These are phyloP conservation scores for Nannoperca obscura DNA, from an alignment of 2,797 vertebrate genomes.

Conservation along the genomic window DNA sequence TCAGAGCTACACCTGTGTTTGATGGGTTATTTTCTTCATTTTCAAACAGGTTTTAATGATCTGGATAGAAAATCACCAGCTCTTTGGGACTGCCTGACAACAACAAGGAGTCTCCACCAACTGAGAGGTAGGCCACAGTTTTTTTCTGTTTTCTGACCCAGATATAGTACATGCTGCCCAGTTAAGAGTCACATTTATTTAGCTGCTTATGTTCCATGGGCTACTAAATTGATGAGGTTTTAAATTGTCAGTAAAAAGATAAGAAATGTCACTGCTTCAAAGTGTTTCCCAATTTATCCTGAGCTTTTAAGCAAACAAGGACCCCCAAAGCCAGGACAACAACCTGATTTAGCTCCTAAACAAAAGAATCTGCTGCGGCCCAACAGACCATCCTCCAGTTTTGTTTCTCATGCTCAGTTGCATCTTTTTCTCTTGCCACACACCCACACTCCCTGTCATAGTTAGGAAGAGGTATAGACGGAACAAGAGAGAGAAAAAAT, in stretches of 20 bases:
- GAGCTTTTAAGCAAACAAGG: not conserved
- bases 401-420: not conserved
- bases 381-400: not conserved
- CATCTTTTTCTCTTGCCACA: conserved; percentile 11
- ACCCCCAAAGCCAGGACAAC: not conserved
- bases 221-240: not conserved
- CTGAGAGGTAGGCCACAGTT: conserved; percentile 60
- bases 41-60: conserved; percentile 45
- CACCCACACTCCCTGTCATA: not conserved
- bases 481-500: conserved; percentile 7
- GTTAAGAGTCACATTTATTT: not conserved
- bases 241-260: not conserved
- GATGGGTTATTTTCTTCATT: conserved; percentile 23
- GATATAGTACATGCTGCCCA: not conserved
- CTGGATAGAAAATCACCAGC: not conserved
- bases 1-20: not conserved
- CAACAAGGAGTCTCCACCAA: not conserved
- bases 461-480: not conserved
- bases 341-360: not conserved
- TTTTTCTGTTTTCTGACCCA: not conserved
- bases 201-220: not conserved
- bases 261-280: not conserved
- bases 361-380: not conserved
- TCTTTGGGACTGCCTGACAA: conserved; percentile 1
- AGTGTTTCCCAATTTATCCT: not conserved